Evolutionary conservation across 2,888 invertebrate species (phyloP).

Genomic region (Caenorhabditis drosophilae): DNA sequence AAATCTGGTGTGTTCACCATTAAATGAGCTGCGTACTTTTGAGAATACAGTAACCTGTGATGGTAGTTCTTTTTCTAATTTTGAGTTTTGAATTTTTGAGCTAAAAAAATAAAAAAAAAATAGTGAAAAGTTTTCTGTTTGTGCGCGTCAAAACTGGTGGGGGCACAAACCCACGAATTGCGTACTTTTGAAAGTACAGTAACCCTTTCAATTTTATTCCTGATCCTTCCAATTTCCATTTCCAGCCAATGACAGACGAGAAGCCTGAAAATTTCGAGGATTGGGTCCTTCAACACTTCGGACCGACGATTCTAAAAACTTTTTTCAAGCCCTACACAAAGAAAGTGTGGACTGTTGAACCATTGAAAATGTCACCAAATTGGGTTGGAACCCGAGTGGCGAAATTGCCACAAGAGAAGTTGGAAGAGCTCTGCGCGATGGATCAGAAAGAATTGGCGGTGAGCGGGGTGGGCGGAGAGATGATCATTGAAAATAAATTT

Average conservation of each 20-base stretch:
- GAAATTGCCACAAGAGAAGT: constrained; percentile 66
- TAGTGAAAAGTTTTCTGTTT: neutral
- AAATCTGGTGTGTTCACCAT: too few species aligned
- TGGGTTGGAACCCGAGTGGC: constrained; percentile 68
- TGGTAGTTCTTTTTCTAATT: too few species aligned
- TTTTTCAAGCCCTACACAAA: constrained; percentile 69
- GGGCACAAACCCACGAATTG: neutral
- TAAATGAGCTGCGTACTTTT: too few species aligned
- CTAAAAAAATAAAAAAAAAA: constrained; percentile 2
- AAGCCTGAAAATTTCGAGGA: constrained; percentile 64
- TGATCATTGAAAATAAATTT: too few species aligned
- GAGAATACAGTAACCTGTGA: too few species aligned
- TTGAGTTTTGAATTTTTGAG: too few species aligned
- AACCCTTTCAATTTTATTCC: constrained; percentile 29
- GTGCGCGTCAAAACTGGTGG: neutral
- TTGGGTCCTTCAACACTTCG: constrained; percentile 67
- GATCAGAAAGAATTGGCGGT: constrained; percentile 59
- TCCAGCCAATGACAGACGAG: constrained; percentile 24
- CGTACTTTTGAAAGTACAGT: neutral
- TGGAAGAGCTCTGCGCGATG: constrained; percentile 66
- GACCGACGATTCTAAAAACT: constrained; percentile 62
- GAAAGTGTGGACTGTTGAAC: constrained; percentile 68
- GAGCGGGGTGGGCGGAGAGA: too few species aligned
- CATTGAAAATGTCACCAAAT: constrained; percentile 63
- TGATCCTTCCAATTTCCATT: too few species aligned